phyloP scores from a whole-genome alignment of 2,888 invertebrate species.

The Caenorhabditis wallacei region DNA sequence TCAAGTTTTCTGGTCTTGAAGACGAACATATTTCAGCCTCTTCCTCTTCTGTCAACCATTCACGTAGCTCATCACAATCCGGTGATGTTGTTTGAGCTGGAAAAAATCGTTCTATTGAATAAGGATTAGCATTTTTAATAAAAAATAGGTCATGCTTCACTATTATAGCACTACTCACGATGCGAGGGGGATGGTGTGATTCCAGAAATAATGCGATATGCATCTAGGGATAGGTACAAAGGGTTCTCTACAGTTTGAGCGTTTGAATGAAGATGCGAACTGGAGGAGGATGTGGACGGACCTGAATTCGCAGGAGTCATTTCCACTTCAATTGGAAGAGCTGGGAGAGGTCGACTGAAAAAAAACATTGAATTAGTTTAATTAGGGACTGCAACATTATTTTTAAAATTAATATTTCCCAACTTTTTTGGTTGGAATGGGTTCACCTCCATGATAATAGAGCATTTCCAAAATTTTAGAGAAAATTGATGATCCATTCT shows the following conservation, averaged over 20 bases:
- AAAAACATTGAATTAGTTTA: background rate
- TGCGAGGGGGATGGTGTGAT: slow-evolving; percentile 35
- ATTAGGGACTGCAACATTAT: no score
- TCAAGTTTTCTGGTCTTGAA: slow-evolving; percentile 22
- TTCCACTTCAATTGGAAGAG: slow-evolving; percentile 37
- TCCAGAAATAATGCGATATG: slow-evolving; percentile 47
- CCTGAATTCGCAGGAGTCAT: slow-evolving; percentile 14
- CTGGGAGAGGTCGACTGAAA: slow-evolving; percentile 46
- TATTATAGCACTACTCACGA: slow-evolving; percentile 3
- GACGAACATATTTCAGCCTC: slow-evolving; percentile 25
- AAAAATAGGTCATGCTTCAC: no score
- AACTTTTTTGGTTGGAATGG: no score
- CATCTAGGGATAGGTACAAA: slow-evolving; percentile 56
- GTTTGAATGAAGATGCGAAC: background rate
- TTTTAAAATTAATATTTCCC: no score
- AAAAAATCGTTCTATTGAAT: background rate
- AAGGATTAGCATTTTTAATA: background rate
- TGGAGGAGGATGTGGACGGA: slow-evolving; percentile 30
- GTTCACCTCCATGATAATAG: no score
- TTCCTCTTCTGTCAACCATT: slow-evolving; percentile 63
- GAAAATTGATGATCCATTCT: no score
- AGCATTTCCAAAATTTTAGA: no score
- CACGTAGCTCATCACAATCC: slow-evolving; percentile 42
- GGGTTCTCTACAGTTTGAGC: slow-evolving; percentile 59
- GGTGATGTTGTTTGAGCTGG: slow-evolving; percentile 36